A percentile compares a stretch with the other conserved stretches of the same genome.
Conservation (phyloP, 2,797 vertebrate genomes). For the Pelobates cultripes region DNA sequence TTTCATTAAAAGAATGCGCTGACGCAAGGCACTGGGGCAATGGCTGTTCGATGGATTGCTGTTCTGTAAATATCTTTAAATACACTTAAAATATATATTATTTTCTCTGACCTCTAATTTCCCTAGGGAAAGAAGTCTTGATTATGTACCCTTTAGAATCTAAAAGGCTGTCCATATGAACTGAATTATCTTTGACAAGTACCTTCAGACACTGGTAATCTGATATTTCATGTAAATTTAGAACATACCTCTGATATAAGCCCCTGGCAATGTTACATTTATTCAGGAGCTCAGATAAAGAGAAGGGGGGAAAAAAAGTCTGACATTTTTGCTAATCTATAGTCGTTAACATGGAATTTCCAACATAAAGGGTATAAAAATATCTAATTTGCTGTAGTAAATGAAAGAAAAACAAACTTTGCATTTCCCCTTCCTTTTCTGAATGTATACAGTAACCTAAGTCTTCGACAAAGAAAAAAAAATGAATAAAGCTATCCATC, state of each 20-base stretch:
- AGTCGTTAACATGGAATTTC: constrained; percentile 74
- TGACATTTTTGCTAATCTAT: constrained; percentile 71
- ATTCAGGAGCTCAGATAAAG: constrained; percentile 74
- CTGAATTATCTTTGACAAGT: constrained; percentile 85
- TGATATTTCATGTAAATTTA: constrained; percentile 85
- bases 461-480: constrained; percentile 19
- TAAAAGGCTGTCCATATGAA: constrained; percentile 81
- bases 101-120: constrained; percentile 73
- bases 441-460: constrained; percentile 62
- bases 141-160: constrained; percentile 76
- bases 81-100: constrained; percentile 58
- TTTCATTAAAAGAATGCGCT: constrained; percentile 1
- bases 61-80: constrained; percentile 12
- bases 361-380: constrained; percentile 73
- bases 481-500: constrained; percentile 5
- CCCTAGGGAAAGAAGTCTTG: constrained; percentile 71
- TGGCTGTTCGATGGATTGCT: neutral
- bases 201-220: constrained; percentile 82
- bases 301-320: constrained; percentile 42
- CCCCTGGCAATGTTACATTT: constrained; percentile 71
- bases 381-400: constrained; percentile 71
- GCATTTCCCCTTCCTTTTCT: constrained; percentile 65
- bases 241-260: constrained; percentile 77
- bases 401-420: constrained; percentile 71
- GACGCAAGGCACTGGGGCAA: constrained; percentile 4